Conservation (phyloP, 2,797 vertebrate genomes). For the Alcedo atthis region DNA sequence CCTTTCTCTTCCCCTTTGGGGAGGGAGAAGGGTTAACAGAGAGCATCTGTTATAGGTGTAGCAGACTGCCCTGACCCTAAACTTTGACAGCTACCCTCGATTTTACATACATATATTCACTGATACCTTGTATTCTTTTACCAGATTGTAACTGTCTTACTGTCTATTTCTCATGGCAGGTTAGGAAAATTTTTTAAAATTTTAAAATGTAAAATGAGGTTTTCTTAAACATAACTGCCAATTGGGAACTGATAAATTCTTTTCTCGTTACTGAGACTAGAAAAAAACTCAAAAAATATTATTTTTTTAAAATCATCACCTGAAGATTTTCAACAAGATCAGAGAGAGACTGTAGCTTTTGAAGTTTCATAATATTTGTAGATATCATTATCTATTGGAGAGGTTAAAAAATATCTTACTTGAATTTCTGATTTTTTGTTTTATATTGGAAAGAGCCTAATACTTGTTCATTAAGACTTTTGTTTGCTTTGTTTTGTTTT, state of each 20-base stretch:
- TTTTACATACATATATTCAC: neutral
- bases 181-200: neutral
- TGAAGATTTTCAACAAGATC: neutral
- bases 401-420: neutral
- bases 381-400: neutral
- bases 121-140: neutral
- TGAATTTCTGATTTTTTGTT: neutral
- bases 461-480: neutral
- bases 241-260: neutral
- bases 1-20: too few species aligned
- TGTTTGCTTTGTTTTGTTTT: neutral
- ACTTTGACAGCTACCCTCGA: neutral
- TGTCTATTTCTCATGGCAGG: neutral
- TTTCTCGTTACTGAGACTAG: neutral
- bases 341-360: neutral
- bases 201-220: neutral
- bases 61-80: too few species aligned
- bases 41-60: too few species aligned
- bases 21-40: too few species aligned
- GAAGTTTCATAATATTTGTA: neutral
- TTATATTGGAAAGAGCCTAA: fast-evolving
- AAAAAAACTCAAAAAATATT: neutral
- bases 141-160: neutral
- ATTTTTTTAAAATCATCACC: neutral
- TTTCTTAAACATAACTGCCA: neutral